Conservation (phyloP, 2,888 invertebrate genomes). For the Sminthurinus aureus region DNA sequence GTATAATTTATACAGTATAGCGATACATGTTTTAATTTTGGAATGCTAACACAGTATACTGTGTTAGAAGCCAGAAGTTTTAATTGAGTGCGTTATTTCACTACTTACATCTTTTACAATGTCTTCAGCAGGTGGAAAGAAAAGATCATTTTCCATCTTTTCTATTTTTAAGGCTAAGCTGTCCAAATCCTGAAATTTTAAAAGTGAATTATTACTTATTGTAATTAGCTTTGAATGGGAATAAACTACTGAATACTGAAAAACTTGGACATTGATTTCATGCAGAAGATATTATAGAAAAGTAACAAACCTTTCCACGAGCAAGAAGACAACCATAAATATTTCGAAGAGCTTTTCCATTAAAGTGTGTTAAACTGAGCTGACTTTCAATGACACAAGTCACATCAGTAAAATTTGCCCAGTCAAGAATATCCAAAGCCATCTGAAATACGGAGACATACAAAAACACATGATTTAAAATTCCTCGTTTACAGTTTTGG, state of each 20-base stretch:
- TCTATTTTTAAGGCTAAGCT: constrained; percentile 55
- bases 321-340: constrained; percentile 57
- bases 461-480: background rate
- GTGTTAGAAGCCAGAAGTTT: too few relatives aligned
- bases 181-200: constrained; percentile 54
- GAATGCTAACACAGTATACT: too few relatives aligned
- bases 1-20: too few relatives aligned
- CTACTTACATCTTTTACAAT: constrained; percentile 51
- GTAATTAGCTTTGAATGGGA: background rate
- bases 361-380: constrained; percentile 54
- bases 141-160: constrained; percentile 52
- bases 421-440: constrained; percentile 91
- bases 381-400: constrained; percentile 56
- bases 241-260: too few relatives aligned
- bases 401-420: constrained; percentile 70
- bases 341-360: constrained; percentile 53
- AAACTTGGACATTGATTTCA: background rate
- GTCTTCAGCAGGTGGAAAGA: constrained; percentile 58
- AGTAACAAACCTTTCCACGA: constrained; percentile 55
- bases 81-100: too few relatives aligned
- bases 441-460: constrained; percentile 66
- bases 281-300: background rate
- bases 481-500: background rate
- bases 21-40: too few relatives aligned
- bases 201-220: constrained; percentile 13